Base-by-base conservation (phyloP, 2,888 invertebrate genomes). In the Gryllus longicercus region DNA sequence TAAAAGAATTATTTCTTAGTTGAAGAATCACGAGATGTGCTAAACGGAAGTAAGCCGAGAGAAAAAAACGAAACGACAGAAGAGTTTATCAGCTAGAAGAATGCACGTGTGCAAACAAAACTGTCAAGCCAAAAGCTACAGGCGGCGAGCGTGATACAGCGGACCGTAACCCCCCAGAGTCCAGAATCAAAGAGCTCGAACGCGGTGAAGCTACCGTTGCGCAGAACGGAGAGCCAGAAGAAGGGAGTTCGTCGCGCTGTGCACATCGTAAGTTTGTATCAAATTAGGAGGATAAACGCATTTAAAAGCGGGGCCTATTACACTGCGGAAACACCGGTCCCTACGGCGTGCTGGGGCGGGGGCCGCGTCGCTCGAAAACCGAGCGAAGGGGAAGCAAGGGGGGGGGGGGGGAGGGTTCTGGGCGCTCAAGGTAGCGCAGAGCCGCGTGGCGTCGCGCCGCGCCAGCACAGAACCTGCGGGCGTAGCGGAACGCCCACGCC, bases 261-360 rank as follows among this genome's bases (percentile, higher is more conserved):
- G 63, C 63, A n/a, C 63, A 63, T 63, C 63, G 63, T 63, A 63
- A 63, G 63, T 63, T 63, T 63, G 63, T 63, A 63, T 63, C 63
- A 63, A 63, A 63, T 63, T 63, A 63, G 63, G 63, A 63, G 63
- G 63, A 63, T 63, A 63, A 63, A 63, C n/a, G n/a, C 63, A 63
- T 63, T 63, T 63, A 63, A 63, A 63, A 63, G 63, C 63, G 63
- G 63, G 63, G 63, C 63, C 63, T 63, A 63, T 63, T 63, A 63
- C 63, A 18, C 63, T 63, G 63, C 63, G 63, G 63, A 63, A 63
- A 63, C 63, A 63, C 63, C 63, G 63, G 63, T 63, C 63, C 14
- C 63, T 11, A 63, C 4, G 63, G 63, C 63, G 38, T 38, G 38
- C 38, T 38, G 38, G 38, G 38, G 38, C 38, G 38, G 5, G 38